phyloP scores from a whole-genome alignment of 1,140 invertebrate genomes.

The Nymphalis io region DNA sequence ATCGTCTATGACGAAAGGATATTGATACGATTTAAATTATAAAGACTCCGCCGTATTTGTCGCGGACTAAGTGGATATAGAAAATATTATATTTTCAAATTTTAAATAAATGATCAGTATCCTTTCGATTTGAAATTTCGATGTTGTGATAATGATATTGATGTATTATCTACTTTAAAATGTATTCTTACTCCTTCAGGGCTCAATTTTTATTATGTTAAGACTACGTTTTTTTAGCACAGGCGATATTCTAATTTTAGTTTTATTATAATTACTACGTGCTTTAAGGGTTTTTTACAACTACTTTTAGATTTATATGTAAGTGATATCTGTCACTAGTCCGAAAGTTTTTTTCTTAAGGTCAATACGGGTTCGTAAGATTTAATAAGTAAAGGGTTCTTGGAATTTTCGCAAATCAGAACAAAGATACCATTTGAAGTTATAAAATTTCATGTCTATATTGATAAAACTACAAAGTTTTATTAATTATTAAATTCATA shows the following conservation, averaged over 20 bases:
- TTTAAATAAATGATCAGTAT: slow-evolving; percentile 13
- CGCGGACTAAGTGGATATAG: neutral
- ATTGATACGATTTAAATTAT: slow-evolving; percentile 5
- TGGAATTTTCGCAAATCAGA: too few species aligned
- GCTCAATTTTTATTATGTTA: slow-evolving; percentile 22
- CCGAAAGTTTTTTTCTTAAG: too few species aligned
- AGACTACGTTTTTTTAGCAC: neutral
- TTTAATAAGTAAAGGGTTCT: too few species aligned
- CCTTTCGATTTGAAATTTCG: slow-evolving; percentile 14
- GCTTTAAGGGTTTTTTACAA: slow-evolving; percentile 7
- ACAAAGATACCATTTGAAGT: too few species aligned
- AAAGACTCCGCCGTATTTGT: neutral
- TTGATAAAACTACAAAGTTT: too few species aligned
- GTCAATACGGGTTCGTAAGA: too few species aligned
- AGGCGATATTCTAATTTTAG: slow-evolving; percentile 8
- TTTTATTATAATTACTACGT: neutral
- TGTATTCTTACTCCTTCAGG: slow-evolving; percentile 8
- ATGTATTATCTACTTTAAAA: slow-evolving; percentile 14
- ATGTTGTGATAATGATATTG: neutral
- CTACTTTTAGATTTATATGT: slow-evolving; percentile 7
- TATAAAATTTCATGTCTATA: too few species aligned
- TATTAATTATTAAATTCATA: too few species aligned
- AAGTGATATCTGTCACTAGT: neutral
- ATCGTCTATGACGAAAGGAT: slow-evolving; percentile 12
- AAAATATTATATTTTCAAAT: neutral